These are phyloP conservation scores for Heliothis subflexa DNA, from an alignment of 1,140 invertebrate species.

Conservation along the genomic window DNA sequence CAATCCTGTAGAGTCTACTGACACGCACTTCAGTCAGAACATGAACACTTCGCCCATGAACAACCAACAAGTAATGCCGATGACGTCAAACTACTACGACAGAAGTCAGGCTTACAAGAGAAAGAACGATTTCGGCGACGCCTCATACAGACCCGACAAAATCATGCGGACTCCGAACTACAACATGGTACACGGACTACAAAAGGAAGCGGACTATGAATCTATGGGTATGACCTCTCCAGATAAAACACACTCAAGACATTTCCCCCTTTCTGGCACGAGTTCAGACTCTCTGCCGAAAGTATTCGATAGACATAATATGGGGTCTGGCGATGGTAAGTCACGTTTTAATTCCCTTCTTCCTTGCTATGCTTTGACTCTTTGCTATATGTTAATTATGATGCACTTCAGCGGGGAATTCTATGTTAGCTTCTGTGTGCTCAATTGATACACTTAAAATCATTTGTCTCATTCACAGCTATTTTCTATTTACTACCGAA, in stretches of 20 bases:
- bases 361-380: constrained; percentile 64
- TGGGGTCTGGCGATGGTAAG: constrained; percentile 79
- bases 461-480: constrained; percentile 26
- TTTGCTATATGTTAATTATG: constrained; percentile 60
- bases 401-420: constrained; percentile 45
- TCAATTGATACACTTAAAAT: constrained; percentile 36
- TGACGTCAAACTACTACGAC: constrained; percentile 78
- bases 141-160: constrained; percentile 75
- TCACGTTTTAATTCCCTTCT: constrained; percentile 50
- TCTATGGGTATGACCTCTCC: constrained; percentile 59
- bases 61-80: constrained; percentile 72
- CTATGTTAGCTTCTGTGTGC: constrained; percentile 52
- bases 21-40: constrained; percentile 77
- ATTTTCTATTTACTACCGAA: not conserved
- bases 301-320: constrained; percentile 74
- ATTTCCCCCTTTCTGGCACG: constrained; percentile 64
- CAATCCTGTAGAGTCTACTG: constrained; percentile 76
- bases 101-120: constrained; percentile 73
- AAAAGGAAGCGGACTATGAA: constrained; percentile 72
- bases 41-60: constrained; percentile 66
- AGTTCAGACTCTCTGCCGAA: constrained; percentile 69
- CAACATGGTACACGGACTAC: constrained; percentile 68
- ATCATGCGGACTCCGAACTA: constrained; percentile 78
- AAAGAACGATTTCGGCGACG: constrained; percentile 79
- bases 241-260: constrained; percentile 65